Percentiles rank a stretch among this genome's conserved stretches.
phyloP scores from a whole-genome alignment of 1,140 invertebrate species.

The Orius laevigatus region DNA sequence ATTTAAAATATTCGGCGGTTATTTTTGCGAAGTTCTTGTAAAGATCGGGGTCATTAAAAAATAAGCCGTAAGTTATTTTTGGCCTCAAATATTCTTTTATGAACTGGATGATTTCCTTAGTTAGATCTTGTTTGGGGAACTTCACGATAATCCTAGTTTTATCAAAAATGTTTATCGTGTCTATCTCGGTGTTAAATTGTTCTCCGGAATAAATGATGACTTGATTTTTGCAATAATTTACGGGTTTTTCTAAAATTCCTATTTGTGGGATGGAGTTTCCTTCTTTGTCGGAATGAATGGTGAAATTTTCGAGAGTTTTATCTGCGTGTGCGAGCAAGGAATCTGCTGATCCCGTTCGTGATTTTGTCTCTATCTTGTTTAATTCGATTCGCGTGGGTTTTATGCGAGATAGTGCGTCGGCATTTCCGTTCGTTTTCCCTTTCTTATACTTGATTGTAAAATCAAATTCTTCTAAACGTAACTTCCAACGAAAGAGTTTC shows the following conservation, averaged over 20 bases:
- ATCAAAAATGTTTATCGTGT: neutral
- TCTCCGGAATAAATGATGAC: neutral
- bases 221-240: conserved; percentile 5
- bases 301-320: no score
- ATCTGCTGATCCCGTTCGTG: no score
- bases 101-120: neutral
- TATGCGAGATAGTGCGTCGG: conserved; percentile 17
- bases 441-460: conserved; percentile 14
- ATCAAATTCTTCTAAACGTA: conserved; percentile 17
- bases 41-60: neutral
- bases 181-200: conserved; percentile 2
- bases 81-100: neutral
- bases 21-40: neutral
- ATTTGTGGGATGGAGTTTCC: no score
- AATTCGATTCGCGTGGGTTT: conserved; percentile 28
- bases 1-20: neutral
- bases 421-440: conserved; percentile 12
- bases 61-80: neutral
- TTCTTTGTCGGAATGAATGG: no score
- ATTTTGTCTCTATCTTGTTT: conserved; percentile 26
- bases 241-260: neutral
- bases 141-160: neutral
- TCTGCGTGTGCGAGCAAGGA: no score
- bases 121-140: neutral
- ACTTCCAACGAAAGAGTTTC: conserved; percentile 15